Conservation (phyloP, 1,140 invertebrate species). For the Cryptotermes secundus region DNA sequence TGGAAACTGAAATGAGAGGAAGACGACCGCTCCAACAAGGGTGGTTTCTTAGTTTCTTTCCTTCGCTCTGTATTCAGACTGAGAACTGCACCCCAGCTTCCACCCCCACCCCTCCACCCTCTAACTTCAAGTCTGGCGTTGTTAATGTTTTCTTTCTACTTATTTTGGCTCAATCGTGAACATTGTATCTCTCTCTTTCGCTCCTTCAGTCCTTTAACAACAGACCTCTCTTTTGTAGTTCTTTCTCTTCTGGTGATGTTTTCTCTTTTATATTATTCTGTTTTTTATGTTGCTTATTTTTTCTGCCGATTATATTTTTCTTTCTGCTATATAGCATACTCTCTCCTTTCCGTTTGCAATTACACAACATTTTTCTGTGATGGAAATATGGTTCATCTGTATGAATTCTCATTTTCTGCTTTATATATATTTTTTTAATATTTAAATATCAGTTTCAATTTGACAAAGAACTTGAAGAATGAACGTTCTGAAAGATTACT, state of each 20-base stretch:
- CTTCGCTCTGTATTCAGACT: neutral
- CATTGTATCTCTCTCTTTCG: neutral
- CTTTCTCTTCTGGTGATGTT: neutral
- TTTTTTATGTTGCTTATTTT: neutral
- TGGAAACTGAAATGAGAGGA: too few relatives aligned
- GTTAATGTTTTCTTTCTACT: neutral
- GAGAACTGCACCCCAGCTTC: neutral
- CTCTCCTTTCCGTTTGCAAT: neutral
- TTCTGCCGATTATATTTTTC: neutral
- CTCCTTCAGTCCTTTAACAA: neutral
- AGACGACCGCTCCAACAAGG: neutral
- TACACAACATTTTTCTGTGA: neutral
- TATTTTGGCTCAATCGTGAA: neutral
- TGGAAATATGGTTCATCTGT: too few relatives aligned
- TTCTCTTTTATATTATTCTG: neutral
- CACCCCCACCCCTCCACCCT: too few relatives aligned
- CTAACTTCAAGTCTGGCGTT: neutral
- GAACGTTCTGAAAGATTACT: too few relatives aligned
- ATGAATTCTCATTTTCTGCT: too few relatives aligned
- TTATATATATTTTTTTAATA: too few relatives aligned
- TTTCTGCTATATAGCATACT: neutral
- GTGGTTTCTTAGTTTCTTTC: neutral
- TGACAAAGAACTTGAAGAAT: too few relatives aligned
- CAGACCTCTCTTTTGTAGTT: neutral
- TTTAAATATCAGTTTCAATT: too few relatives aligned